A percentile compares a stretch with the other conserved stretches of the same genome.
phyloP scores from a whole-genome alignment of 1,140 invertebrate species.

The Ceratitis capitata region DNA sequence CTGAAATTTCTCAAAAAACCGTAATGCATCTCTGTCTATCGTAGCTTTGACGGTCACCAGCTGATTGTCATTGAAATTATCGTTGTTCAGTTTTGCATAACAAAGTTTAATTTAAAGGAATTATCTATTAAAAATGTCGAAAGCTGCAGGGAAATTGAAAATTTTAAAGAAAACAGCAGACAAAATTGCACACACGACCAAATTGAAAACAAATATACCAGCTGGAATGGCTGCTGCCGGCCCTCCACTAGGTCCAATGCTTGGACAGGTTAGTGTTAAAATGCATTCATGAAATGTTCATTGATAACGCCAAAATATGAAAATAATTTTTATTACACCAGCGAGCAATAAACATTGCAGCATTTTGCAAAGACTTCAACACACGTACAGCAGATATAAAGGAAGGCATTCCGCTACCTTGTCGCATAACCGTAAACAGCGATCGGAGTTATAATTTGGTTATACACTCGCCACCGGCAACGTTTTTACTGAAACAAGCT shows the following conservation, averaged over 20 bases:
- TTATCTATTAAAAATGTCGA: slow-evolving; percentile 74
- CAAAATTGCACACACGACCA: slow-evolving; percentile 78
- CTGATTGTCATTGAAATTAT: neutral
- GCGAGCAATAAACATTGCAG: slow-evolving; percentile 94
- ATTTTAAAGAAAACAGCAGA: slow-evolving; percentile 74
- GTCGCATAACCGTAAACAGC: slow-evolving; percentile 81
- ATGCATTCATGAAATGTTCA: neutral
- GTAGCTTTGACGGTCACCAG: too few relatives aligned
- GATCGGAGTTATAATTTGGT: slow-evolving; percentile 87
- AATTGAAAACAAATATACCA: slow-evolving; percentile 81
- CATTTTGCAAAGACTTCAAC: slow-evolving; percentile 99
- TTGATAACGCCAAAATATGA: too few relatives aligned
- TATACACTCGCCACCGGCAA: slow-evolving; percentile 85
- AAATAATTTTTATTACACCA: slow-evolving; percentile 65
- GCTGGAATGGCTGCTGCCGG: slow-evolving; percentile 86
- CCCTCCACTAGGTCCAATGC: slow-evolving; percentile 89
- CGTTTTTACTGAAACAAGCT: slow-evolving; percentile 93
- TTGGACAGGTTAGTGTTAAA: slow-evolving; percentile 80
- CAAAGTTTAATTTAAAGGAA: neutral
- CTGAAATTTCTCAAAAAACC: neutral
- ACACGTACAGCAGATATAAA: slow-evolving; percentile 92
- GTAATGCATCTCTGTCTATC: neutral
- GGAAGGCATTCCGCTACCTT: slow-evolving; percentile 90
- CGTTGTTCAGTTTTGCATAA: slow-evolving; percentile 27
- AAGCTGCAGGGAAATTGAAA: slow-evolving; percentile 73